phyloP scores from a whole-genome alignment of 2,113 vertebrate genomes.

The Hystrix cristata region DNA sequence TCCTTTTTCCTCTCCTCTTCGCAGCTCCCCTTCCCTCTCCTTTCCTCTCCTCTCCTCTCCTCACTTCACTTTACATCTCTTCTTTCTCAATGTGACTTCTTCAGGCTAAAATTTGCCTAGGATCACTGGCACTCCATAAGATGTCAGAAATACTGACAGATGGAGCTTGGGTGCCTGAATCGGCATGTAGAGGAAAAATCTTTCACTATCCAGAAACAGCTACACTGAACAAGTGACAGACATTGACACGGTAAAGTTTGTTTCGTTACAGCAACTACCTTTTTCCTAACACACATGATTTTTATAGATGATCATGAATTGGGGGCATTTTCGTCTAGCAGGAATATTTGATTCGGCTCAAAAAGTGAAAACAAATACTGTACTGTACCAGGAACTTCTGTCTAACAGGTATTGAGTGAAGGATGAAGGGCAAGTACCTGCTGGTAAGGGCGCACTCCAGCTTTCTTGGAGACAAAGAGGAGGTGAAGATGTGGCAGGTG shows the following conservation, averaged over 20 bases:
- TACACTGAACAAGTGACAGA: neutral
- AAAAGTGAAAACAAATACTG: neutral
- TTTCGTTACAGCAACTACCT: neutral
- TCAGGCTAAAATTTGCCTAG: neutral
- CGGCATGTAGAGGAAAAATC: neutral
- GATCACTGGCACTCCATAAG: neutral
- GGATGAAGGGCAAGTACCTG: neutral
- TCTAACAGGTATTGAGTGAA: neutral
- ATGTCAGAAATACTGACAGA: neutral
- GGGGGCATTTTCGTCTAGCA: neutral
- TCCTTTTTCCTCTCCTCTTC: neutral
- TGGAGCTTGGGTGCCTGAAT: neutral
- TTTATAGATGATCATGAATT: neutral
- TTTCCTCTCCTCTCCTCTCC: neutral
- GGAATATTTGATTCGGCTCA: neutral
- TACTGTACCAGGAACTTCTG: neutral
- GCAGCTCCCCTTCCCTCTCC: neutral
- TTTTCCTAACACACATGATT: neutral
- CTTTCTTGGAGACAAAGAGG: neutral
- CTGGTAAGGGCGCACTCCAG: neutral
- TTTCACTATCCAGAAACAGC: neutral
- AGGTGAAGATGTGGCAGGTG: accelerated
- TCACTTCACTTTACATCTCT: neutral
- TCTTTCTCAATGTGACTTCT: neutral
- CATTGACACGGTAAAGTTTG: neutral